Conservation (phyloP, 2,113 vertebrate genomes). For the Herpetotheres cachinnans region DNA sequence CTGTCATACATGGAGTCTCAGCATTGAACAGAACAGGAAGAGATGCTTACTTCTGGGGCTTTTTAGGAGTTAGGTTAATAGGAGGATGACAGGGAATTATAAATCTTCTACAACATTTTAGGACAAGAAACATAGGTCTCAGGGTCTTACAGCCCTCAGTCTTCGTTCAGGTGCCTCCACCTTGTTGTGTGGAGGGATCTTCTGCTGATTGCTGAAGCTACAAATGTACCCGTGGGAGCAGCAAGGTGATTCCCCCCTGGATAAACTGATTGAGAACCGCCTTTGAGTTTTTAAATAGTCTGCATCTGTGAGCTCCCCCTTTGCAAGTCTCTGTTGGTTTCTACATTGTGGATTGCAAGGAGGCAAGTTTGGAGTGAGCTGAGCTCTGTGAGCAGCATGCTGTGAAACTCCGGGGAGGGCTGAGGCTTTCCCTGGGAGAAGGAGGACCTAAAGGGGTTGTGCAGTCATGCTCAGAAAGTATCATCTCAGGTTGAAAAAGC, state of each 20-base stretch:
- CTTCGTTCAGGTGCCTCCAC: not conserved
- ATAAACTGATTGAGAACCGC: fast-evolving
- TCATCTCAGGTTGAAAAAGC: not conserved
- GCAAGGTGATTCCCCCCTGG: not conserved
- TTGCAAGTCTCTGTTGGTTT: not conserved
- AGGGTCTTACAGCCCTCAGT: not conserved
- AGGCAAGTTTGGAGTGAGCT: not conserved
- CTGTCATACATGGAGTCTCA: not conserved
- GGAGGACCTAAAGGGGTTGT: not conserved
- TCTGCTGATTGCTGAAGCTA: not conserved
- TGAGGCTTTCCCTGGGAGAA: not conserved
- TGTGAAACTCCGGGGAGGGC: not conserved
- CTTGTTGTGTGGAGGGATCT: not conserved
- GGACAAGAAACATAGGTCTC: not conserved
- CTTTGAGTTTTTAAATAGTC: not conserved
- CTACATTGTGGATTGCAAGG: not conserved
- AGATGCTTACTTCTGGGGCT: not conserved
- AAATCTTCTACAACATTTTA: not conserved
- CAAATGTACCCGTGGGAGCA: fast-evolving
- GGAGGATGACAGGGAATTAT: not conserved
- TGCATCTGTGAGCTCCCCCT: not conserved
- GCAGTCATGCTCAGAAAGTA: not conserved
- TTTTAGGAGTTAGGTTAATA: not conserved
- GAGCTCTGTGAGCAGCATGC: fast-evolving
- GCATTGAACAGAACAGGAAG: not conserved